Base-by-base conservation (phyloP, 2,113 vertebrate species). In the Eira barbara region DNA sequence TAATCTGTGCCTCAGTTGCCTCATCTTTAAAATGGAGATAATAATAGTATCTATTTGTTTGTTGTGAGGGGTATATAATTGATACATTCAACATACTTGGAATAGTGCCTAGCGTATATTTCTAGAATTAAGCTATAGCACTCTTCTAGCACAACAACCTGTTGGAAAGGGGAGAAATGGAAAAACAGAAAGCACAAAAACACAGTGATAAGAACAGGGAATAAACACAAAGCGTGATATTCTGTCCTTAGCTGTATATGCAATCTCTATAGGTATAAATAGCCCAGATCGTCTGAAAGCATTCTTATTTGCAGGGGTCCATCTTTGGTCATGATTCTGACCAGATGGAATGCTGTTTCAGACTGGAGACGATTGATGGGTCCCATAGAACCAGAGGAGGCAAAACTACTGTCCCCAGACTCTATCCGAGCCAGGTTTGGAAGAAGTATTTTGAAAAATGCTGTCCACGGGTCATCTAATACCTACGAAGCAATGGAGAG, bases 361-460 rank as follows among this genome's bases (percentile, higher is more conserved):
- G 99, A 99, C 7, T 99, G 99, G 99, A 99, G 99, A 97, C 89
- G 89, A 89, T 93, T 99, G 92, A 99, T 99, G 98, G 99, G 99
- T 17, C 99, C 99, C 34, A 61, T 98, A 61, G 99, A 99, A 96
- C 99, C 99, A 3, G 93, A 96, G 5, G 98, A 98, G 97, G 99
- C 99, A 21, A 99, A 95, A 80, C 91, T 95, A 25, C 95, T 88
- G 3, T 98, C 98, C 27, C 99, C 99, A 17, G 83, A 97, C 55
- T 99, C 98, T 59, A 96, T 99, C 80, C 98, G 99, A 96, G 99
- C 99, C 63, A 98, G 85, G 36, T 99, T 99, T 93, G 99, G 99
- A 95, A 97, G 95, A 15, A 97, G 97, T 96, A 61, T 99, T 94
- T 98, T 99, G 87, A 98, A 97, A 91, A 99, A 99, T 97, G 97